phyloP scores from a whole-genome alignment of 2,888 invertebrate genomes.

The Marronus borbonicus region DNA sequence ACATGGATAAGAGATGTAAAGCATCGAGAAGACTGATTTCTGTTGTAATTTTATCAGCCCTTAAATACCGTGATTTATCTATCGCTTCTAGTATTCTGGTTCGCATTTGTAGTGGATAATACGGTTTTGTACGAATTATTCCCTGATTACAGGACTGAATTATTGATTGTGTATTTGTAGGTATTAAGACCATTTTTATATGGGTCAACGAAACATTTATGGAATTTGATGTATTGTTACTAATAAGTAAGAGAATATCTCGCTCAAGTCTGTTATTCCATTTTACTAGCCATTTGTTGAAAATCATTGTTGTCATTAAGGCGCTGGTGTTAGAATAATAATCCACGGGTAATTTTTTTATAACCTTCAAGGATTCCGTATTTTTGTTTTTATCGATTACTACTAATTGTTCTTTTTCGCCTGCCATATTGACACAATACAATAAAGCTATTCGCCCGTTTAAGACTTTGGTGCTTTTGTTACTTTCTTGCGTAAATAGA shows the following conservation, averaged over 20 bases:
- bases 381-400: conserved; percentile 6
- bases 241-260: conserved; percentile 2
- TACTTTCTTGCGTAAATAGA: neutral
- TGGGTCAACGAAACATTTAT: neutral
- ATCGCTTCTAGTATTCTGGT: neutral
- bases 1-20: neutral
- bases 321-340: conserved; percentile 8
- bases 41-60: neutral
- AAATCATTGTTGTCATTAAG: conserved; percentile 16
- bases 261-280: neutral
- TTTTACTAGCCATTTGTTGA: conserved; percentile 9
- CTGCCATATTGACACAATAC: conserved; percentile 9
- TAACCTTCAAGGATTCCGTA: neutral
- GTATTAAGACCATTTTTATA: conserved; percentile 2
- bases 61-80: neutral
- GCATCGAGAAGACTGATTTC: neutral
- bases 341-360: conserved; percentile 21
- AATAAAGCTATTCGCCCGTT: conserved; percentile 14
- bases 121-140: conserved; percentile 1
- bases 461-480: neutral
- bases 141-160: conserved; percentile 7
- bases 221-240: conserved; percentile 12
- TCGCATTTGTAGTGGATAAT: conserved; percentile 1
- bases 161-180: neutral
- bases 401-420: neutral